phyloP scores from a whole-genome alignment of 2,888 invertebrate species.

The Strigamia crassipes region DNA sequence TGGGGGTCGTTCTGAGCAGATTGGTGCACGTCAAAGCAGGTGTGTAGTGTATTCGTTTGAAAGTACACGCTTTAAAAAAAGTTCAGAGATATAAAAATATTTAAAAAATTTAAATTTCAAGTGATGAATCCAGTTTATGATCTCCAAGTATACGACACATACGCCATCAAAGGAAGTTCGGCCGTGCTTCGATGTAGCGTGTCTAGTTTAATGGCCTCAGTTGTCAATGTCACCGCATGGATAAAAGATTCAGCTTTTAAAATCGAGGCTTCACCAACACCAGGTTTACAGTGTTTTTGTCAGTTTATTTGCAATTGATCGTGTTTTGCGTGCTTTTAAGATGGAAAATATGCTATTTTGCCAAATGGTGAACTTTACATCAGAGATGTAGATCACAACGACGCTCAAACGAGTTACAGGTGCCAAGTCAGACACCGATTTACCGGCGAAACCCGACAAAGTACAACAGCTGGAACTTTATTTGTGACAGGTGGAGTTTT shows the following conservation, averaged over 20 bases:
- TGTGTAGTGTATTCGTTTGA: constrained; percentile 49
- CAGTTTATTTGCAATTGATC: not conserved
- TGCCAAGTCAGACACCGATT: constrained; percentile 41
- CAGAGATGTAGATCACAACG: constrained; percentile 21
- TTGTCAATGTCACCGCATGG: constrained; percentile 31
- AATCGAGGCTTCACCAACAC: constrained; percentile 40
- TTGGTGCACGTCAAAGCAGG: constrained; percentile 57
- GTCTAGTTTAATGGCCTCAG: not conserved
- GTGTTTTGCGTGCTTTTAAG: not conserved
- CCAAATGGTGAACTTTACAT: constrained; percentile 38
- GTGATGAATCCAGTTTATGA: constrained; percentile 44
- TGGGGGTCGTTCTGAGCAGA: constrained; percentile 57
- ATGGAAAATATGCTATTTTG: constrained; percentile 42
- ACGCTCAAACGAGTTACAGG: constrained; percentile 37
- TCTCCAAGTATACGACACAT: constrained; percentile 43
- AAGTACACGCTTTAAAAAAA: not conserved
- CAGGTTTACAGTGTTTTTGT: not conserved
- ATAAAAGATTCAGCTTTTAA: constrained; percentile 45
- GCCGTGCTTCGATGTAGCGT: constrained; percentile 36
- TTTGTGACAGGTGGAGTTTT: constrained; percentile 31
- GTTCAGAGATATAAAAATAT: not conserved
- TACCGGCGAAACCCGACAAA: constrained; percentile 29
- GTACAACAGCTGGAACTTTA: constrained; percentile 27
- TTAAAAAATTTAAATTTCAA: not conserved
- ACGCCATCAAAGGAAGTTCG: constrained; percentile 42